Base-by-base conservation (phyloP, 2,888 invertebrate genomes). In the Drosophila yooni region DNA sequence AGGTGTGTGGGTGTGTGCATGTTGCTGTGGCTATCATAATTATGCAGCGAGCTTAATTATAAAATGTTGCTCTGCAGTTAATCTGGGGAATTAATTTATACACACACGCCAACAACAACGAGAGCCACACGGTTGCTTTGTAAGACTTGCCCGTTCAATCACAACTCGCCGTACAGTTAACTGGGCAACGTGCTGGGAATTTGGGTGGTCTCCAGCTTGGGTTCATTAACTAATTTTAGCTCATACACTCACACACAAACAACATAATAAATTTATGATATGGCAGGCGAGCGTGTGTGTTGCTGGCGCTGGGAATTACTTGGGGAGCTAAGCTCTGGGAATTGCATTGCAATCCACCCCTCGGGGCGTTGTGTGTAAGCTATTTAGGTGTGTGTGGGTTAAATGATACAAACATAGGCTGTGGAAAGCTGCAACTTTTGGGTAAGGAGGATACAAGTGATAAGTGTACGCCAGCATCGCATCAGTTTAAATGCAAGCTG, bases 11-110 rank as follows among this genome's bases (percentile, higher is more conserved):
- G 27, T 62, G 33, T 50, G 53, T 66, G 54, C 74, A 58, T 64
- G 40, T 63, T 38, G 70, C 70, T 67, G 69, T 74, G 79, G 68
- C 70, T 69, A 77, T 74, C 81, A 88, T 90, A 89, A 90, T 90
- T 89, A 89, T 86, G 86, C 89, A 88, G 83, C 89, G 86, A 89
- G 88, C 87, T 89, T 88, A 89, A 89, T 86, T 89, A 88, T 89
- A 89, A 88, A 88, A 86, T 83, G 83, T 88, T 83, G 82, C 79
- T 74, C 75, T 75, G 86, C 77, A 83, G 81, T 88, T 89, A 83
- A 89, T 86, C 83, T 82, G 83, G 88, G 82, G 82, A 89, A 83
- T 88, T 88, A 88, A 89, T 88, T 85, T 84, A 84, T 79, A 84
- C 82, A 68, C 70, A 70, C 64, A 61, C 51, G 62, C 60, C 31